phyloP scores from a whole-genome alignment of 2,113 vertebrate genomes.

The Pyxicephalus adspersus region DNA sequence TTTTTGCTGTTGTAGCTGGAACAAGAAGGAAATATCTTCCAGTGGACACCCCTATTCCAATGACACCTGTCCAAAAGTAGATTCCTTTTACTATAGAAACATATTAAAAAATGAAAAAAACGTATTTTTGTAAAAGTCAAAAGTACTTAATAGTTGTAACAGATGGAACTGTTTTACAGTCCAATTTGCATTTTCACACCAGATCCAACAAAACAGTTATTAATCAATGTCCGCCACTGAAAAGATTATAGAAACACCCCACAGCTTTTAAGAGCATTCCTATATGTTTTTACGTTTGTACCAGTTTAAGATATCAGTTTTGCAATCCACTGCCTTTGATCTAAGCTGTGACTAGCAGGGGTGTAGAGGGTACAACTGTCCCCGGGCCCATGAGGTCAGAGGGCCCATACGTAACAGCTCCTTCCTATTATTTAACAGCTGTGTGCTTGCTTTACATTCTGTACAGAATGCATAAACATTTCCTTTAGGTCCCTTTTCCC shows the following conservation, averaged over 20 bases:
- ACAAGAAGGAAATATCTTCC: too few relatives aligned
- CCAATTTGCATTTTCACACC: constrained; percentile 7
- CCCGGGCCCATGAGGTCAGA: neutral
- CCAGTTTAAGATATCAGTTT: neutral
- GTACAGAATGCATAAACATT: too few relatives aligned
- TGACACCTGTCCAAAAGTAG: too few relatives aligned
- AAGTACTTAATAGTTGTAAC: too few relatives aligned
- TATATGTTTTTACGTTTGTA: neutral
- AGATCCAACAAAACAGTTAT: neutral
- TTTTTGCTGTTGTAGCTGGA: too few relatives aligned
- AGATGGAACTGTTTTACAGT: constrained; percentile 8
- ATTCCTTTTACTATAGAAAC: too few relatives aligned
- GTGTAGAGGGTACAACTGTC: neutral
- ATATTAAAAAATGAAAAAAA: too few relatives aligned
- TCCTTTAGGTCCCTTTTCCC: too few relatives aligned
- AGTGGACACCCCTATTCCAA: too few relatives aligned
- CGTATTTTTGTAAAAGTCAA: too few relatives aligned
- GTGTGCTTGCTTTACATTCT: too few relatives aligned
- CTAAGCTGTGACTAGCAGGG: neutral
- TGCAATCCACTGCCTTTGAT: neutral
- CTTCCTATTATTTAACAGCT: too few relatives aligned
- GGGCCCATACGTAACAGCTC: neutral
- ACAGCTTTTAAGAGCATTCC: constrained; percentile 1
- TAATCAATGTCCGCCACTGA: neutral
- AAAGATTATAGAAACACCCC: neutral